Conservation (phyloP, 2,888 invertebrate genomes). For the Acleris literana region DNA sequence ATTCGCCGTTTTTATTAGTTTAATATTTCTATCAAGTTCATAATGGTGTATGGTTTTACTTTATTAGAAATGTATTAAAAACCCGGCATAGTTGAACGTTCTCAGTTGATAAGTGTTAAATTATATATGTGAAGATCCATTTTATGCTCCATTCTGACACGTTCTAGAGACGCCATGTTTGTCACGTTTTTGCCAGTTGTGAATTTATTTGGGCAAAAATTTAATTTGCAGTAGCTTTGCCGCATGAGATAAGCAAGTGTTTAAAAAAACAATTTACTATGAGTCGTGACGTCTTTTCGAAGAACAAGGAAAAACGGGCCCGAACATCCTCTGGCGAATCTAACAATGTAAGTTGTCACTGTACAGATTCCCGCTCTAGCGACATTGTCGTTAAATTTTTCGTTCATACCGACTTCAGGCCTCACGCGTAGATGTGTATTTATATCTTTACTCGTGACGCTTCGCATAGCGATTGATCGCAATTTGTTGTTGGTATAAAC, state of each 20-base stretch:
- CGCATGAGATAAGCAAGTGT: slow-evolving; percentile 39
- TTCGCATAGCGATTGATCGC: slow-evolving; percentile 41
- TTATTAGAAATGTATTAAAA: slow-evolving; percentile 13
- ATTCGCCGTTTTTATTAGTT: slow-evolving; percentile 38
- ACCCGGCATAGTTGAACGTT: slow-evolving; percentile 1
- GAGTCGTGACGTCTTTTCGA: slow-evolving; percentile 56
- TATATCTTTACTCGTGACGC: slow-evolving; percentile 44
- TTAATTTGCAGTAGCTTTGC: slow-evolving; percentile 42
- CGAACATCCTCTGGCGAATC: slow-evolving; percentile 56
- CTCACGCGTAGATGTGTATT: slow-evolving; percentile 65
- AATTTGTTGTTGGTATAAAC: slow-evolving; percentile 24
- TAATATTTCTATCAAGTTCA: slow-evolving; percentile 32
- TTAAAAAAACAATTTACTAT: slow-evolving; percentile 50
- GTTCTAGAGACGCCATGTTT: slow-evolving; percentile 74
- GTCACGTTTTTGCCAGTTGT: slow-evolving; percentile 78
- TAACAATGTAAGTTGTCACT: slow-evolving; percentile 65
- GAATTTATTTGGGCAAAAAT: slow-evolving; percentile 61
- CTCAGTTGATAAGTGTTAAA: slow-evolving; percentile 26
- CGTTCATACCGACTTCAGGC: slow-evolving; percentile 43
- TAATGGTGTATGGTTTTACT: slow-evolving; percentile 21
- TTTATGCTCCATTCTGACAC: slow-evolving; percentile 53
- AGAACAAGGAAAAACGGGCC: slow-evolving; percentile 60
- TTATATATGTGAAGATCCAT: slow-evolving; percentile 40
- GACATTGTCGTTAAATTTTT: slow-evolving; percentile 50
- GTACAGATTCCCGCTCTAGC: slow-evolving; percentile 64